These are phyloP conservation scores for Brenthis ino DNA, from an alignment of 2,888 invertebrate genomes.

Conservation along the genomic window DNA sequence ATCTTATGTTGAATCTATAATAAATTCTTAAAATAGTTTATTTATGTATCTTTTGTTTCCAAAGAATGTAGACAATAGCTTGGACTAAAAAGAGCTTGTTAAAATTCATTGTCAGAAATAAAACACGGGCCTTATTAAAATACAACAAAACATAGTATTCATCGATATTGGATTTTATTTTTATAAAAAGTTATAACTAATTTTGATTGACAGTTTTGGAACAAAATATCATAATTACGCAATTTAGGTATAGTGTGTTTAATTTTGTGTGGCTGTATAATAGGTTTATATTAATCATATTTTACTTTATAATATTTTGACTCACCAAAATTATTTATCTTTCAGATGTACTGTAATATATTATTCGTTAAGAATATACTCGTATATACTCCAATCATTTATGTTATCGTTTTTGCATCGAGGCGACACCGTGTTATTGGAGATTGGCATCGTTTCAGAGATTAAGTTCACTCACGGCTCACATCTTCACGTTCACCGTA, in stretches of 20 bases:
- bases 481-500: slow-evolving; percentile 43
- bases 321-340: too few species aligned
- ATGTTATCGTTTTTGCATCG: slow-evolving; percentile 20
- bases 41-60: not conserved
- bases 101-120: slow-evolving; percentile 65
- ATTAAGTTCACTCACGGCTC: slow-evolving; percentile 52
- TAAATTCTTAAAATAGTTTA: not conserved
- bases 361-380: slow-evolving; percentile 8
- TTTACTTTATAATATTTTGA: too few species aligned
- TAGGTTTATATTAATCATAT: too few species aligned
- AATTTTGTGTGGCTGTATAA: too few species aligned
- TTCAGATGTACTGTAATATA: not conserved
- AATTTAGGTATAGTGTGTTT: too few species aligned
- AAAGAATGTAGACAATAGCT: slow-evolving; percentile 33
- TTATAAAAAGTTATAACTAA: too few species aligned
- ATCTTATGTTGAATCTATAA: not conserved
- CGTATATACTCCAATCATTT: slow-evolving; percentile 9
- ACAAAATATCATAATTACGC: too few species aligned
- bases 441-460: slow-evolving; percentile 45
- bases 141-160: slow-evolving; percentile 22
- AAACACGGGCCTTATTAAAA: slow-evolving; percentile 48
- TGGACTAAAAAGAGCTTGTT: slow-evolving; percentile 73
- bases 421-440: slow-evolving; percentile 14
- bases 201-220: too few species aligned
- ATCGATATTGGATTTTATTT: not conserved